Conservation (phyloP, 2,113 vertebrate genomes). For the Xenus cinereus region DNA sequence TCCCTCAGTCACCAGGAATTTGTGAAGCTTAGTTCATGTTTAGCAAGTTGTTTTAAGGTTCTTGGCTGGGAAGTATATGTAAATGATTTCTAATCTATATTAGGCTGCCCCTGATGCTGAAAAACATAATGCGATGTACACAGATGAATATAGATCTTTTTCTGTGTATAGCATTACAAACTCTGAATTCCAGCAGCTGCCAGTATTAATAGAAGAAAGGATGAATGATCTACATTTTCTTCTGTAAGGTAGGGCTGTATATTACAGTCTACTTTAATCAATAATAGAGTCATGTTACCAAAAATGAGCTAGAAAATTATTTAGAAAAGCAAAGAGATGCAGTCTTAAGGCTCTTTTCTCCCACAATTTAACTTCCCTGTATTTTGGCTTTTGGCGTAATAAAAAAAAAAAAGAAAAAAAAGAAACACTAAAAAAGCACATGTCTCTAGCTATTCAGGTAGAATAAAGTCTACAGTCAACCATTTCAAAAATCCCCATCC, state of each 20-base stretch:
- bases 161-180: background rate
- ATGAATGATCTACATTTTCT: background rate
- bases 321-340: background rate
- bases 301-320: background rate
- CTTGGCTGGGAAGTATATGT: background rate
- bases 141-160: background rate
- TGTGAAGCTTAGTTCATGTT: background rate
- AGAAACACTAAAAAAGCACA: background rate
- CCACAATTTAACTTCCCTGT: background rate
- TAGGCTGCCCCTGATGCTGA: background rate
- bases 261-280: slow-evolving; percentile 2
- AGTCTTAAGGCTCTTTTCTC: background rate
- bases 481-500: background rate
- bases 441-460: background rate
- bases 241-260: background rate
- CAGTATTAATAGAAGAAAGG: background rate
- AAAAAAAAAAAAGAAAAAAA: background rate
- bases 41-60: background rate
- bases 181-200: background rate
- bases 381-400: background rate
- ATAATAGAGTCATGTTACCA: background rate
- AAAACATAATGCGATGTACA: background rate
- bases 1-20: background rate
- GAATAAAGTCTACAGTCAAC: background rate
- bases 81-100: background rate